Evolutionary conservation across 2,113 vertebrate species (phyloP).

Genomic region (Gopherus flavomarginatus): DNA sequence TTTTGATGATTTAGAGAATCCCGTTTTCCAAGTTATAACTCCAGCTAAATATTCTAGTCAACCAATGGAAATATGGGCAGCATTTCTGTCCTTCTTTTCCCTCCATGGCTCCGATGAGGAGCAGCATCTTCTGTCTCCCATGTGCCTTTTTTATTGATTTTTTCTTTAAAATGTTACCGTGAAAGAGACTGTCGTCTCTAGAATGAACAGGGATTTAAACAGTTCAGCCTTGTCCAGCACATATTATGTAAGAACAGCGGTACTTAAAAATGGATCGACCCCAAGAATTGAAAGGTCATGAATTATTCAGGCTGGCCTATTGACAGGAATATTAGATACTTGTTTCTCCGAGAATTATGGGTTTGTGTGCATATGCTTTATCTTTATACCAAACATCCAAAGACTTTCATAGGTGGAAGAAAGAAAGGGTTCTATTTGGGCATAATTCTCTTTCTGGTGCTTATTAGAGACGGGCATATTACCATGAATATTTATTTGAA

Average conservation of each 20-base stretch:
- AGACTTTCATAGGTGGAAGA: background rate
- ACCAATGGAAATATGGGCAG: background rate
- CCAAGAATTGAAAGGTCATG: background rate
- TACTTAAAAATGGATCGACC: background rate
- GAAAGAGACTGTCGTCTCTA: background rate
- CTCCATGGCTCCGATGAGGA: background rate
- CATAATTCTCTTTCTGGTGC: background rate
- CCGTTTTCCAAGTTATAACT: background rate
- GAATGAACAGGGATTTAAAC: background rate
- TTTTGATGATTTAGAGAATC: background rate
- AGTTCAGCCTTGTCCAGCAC: background rate
- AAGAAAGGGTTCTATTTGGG: background rate
- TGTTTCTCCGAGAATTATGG: background rate
- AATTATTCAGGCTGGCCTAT: background rate
- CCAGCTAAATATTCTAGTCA: background rate
- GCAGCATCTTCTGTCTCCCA: background rate
- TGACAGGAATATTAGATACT: background rate
- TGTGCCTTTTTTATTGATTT: background rate
- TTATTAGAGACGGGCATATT: background rate
- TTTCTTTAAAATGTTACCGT: background rate
- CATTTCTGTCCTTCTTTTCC: background rate
- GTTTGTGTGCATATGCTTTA: background rate
- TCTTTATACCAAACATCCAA: too few relatives aligned
- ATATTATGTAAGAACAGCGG: background rate
- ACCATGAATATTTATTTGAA: background rate